Evolutionary conservation across 2,888 invertebrate species (phyloP), one percentile per base, ranked within the genome.

Genomic region (Epinotia bilunana): DNA sequence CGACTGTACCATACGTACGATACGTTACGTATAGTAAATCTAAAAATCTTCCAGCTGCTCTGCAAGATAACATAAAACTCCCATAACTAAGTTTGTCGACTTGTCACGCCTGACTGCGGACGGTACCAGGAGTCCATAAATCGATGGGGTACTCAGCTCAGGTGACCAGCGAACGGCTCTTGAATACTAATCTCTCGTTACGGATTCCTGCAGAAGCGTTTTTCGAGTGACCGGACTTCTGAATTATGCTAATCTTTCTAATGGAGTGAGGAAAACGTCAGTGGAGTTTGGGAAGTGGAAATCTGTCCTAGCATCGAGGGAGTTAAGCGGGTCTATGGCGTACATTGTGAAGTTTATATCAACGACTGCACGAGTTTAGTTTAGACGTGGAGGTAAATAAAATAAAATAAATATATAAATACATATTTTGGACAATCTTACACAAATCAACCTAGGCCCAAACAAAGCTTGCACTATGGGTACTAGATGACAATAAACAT

Each of bases 121-220:
- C 18, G 20, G 39, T 72, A 69, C 63, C 57, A 74, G 63, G 74
- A 57, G 12, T 58, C 63, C 74, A 74, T 74, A 74, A 69, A 63
- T 63, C 63, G 69, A 69, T 57, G 62, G 63, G 68, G 46, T 43
- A 16, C 69, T 63, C 74, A 74, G 69, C 69, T 63, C 74, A 74
- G 69, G 62, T 74, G 69, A 58, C 69, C 69, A 57, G 28, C 20
- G 60, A 55, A 60, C 73, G 18, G 46, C 74, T 58, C 74, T 74
- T 74, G 74, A 74, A 74, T 74, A 74, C 74, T 74, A 69, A 74
- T 74, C 74, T 20, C 74, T 69, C 62, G 57, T 73, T 73, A 73
- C 69, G 46, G 73, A 73, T 73, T 74, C 74, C 62, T 23, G 62
- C 20, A 23, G 57, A 57, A 49, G 74, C 63, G 74, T 69, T 74